A percentile compares a stretch with the other conserved stretches of the same genome.
These are phyloP conservation scores for Sicus ferrugineus DNA, from an alignment of 2,888 invertebrate species.

Conservation along the genomic window DNA sequence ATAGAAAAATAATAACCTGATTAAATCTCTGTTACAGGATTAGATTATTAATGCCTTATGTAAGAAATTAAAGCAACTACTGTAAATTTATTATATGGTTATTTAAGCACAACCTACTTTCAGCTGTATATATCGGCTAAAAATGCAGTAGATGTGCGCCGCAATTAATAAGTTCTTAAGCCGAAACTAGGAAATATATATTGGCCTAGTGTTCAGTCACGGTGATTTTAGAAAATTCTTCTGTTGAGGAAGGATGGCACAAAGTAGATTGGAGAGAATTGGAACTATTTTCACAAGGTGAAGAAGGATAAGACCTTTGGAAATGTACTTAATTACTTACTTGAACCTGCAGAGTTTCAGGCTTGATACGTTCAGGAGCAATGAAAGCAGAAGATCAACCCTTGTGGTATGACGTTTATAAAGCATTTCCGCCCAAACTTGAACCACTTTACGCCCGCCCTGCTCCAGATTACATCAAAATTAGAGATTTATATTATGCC, in stretches of 20 bases:
- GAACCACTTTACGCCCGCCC: slow-evolving; percentile 82
- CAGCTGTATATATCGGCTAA: too few relatives aligned
- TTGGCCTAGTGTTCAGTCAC: too few relatives aligned
- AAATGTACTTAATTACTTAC: slow-evolving; percentile 6
- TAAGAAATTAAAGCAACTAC: too few relatives aligned
- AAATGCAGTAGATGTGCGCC: too few relatives aligned
- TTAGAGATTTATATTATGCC: slow-evolving; percentile 79
- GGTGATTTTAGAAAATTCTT: too few relatives aligned
- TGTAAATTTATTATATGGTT: too few relatives aligned
- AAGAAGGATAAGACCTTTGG: neutral
- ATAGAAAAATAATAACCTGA: too few relatives aligned
- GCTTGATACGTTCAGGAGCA: slow-evolving; percentile 81
- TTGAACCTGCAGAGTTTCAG: slow-evolving; percentile 68
- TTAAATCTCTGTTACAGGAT: too few relatives aligned
- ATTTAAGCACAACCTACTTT: too few relatives aligned
- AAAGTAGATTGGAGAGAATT: slow-evolving; percentile 76
- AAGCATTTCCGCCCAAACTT: slow-evolving; percentile 85
- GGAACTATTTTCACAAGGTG: slow-evolving; percentile 78
- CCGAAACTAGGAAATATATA: too few relatives aligned
- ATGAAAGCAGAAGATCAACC: slow-evolving; percentile 85
- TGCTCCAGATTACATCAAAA: slow-evolving; percentile 67
- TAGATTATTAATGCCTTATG: too few relatives aligned
- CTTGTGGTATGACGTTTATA: slow-evolving; percentile 92
- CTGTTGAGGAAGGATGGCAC: slow-evolving; percentile 67
- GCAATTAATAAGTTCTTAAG: too few relatives aligned